Conservation (phyloP, 1,140 invertebrate species). For the Apolygus lucorum region DNA sequence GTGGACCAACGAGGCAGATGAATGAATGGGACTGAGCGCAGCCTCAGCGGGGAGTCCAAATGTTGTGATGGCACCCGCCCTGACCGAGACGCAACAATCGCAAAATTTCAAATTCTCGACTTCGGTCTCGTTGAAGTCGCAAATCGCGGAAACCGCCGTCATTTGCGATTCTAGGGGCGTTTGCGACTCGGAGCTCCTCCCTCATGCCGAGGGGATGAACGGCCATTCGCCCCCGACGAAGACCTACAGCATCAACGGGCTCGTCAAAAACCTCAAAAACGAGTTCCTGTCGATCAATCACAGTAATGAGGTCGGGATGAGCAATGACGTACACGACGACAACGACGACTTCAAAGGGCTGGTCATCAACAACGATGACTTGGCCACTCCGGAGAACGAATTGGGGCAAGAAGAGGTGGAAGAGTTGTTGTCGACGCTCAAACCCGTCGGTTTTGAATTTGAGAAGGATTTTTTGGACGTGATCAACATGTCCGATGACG, state of each 20-base stretch:
- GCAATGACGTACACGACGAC: constrained; percentile 38
- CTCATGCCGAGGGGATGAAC: constrained; percentile 28
- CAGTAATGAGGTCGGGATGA: constrained; percentile 39
- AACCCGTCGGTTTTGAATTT: constrained; percentile 38
- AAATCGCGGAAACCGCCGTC: constrained; percentile 5
- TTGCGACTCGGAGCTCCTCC: not conserved
- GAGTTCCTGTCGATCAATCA: constrained; percentile 42
- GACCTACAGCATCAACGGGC: constrained; percentile 35
- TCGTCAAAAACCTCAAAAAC: constrained; percentile 31
- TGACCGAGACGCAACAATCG: constrained; percentile 55
- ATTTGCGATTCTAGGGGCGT: not conserved
- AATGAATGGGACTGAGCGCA: constrained; percentile 38
- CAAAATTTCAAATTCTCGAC: constrained; percentile 44
- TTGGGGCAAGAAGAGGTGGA: constrained; percentile 2
- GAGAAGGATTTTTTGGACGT: constrained; percentile 48
- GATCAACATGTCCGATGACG: constrained; percentile 49
- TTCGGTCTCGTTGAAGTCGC: constrained; percentile 20
- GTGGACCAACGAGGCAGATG: no score
- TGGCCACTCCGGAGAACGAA: not conserved
- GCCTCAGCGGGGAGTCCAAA: constrained; percentile 46
- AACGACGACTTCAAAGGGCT: constrained; percentile 11
- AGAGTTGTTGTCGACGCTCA: constrained; percentile 5
- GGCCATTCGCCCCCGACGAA: constrained; percentile 34
- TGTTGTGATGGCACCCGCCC: constrained; percentile 63
- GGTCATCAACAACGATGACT: constrained; percentile 4